phyloP scores from a whole-genome alignment of 2,888 invertebrate species.

The Tanytarsus gracilentus region DNA sequence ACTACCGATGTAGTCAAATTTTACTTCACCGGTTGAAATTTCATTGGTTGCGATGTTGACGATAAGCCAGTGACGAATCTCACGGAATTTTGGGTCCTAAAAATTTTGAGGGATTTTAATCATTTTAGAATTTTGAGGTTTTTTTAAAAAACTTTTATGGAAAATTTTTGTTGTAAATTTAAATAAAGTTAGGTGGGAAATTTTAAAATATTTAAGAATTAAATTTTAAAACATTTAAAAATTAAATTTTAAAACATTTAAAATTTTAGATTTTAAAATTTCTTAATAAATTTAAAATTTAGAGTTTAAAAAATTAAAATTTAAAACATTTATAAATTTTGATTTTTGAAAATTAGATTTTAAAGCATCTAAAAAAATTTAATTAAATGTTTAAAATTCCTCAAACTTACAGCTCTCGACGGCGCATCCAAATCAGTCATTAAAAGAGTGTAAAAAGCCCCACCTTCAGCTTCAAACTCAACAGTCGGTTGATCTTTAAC shows the following conservation, averaged over 20 bases:
- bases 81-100: constrained; percentile 50
- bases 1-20: constrained; percentile 51
- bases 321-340: not conserved
- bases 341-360: not conserved
- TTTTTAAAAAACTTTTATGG: no score
- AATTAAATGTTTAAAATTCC: not conserved
- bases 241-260: no score
- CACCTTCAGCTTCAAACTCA: constrained; percentile 6
- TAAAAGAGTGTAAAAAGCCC: constrained; percentile 26
- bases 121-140: no score
- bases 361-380: no score
- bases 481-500: constrained; percentile 23
- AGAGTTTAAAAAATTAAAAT: not conserved
- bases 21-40: constrained; percentile 47
- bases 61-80: constrained; percentile 24
- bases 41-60: constrained; percentile 46
- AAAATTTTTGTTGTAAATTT: no score
- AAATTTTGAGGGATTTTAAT: no score
- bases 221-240: no score
- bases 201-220: no score
- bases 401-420: not conserved
- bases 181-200: no score
- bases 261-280: no score
- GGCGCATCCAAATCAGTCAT: constrained; percentile 31
- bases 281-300: no score